A percentile compares a stretch with the other conserved stretches of the same genome.
phyloP scores from a whole-genome alignment of 2,797 vertebrate genomes.

The Lindbergichthys nudifrons region DNA sequence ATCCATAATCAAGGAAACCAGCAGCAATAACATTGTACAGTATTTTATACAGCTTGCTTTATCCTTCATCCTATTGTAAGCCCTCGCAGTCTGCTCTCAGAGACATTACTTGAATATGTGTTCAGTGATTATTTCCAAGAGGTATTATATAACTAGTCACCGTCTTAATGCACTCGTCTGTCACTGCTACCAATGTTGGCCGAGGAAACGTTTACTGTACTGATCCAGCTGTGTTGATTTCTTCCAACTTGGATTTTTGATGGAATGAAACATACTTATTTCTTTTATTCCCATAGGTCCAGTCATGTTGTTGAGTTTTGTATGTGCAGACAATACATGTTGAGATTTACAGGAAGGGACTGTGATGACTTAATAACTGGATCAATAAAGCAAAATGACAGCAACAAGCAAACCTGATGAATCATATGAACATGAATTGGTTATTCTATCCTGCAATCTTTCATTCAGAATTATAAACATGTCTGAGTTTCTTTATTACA shows the following conservation, averaged over 20 bases:
- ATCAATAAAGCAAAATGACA: conserved; percentile 73
- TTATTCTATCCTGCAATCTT: conserved; percentile 4
- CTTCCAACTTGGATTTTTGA: conserved; percentile 34
- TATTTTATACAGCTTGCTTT: conserved; percentile 61
- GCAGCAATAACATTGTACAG: conserved; percentile 65
- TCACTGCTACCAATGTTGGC: conserved; percentile 51
- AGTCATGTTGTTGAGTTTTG: conserved; percentile 52
- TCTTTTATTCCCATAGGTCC: conserved; percentile 28
- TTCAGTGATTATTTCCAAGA: conserved; percentile 28
- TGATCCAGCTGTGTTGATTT: conserved; percentile 39
- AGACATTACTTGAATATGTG: conserved; percentile 46
- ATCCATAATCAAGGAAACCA: conserved; percentile 65
- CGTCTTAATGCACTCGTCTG: conserved; percentile 40
- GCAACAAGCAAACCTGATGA: conserved; percentile 33
- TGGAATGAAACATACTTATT: conserved; percentile 29
- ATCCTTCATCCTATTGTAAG: conserved; percentile 30
- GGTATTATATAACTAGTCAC: conserved; percentile 41
- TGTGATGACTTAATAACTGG: conserved; percentile 47
- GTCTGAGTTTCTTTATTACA: neutral
- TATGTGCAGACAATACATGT: conserved; percentile 35
- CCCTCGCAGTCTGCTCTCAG: conserved; percentile 35
- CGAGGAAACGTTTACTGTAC: conserved; percentile 47
- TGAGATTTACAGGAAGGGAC: conserved; percentile 26
- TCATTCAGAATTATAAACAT: neutral
- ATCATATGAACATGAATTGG: conserved; percentile 2